These are phyloP conservation scores for Bubo scandiacus DNA, from an alignment of 2,113 vertebrate species.

Conservation along the genomic window DNA sequence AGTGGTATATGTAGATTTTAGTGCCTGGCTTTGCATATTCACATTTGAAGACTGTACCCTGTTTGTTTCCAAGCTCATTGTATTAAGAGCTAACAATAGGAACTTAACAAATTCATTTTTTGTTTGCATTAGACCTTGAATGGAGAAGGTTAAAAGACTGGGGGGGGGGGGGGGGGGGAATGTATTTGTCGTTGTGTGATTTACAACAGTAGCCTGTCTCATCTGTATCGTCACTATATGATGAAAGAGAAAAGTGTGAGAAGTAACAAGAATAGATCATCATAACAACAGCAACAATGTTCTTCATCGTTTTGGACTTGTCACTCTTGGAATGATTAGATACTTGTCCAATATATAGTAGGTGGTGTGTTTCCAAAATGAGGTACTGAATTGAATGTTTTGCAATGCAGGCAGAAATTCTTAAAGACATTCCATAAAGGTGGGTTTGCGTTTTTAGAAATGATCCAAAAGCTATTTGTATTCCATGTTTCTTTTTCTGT, in stretches of 20 bases:
- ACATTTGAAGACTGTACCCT: neutral
- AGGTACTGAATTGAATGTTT: neutral
- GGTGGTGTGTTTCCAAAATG: neutral
- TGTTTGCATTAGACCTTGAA: neutral
- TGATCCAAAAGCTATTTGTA: neutral
- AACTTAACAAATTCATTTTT: neutral
- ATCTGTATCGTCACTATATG: neutral
- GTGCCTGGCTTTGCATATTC: neutral
- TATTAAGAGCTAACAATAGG: neutral
- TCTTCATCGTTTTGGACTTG: constrained; percentile 1
- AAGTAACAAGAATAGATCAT: constrained; percentile 12
- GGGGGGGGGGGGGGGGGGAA: too few relatives aligned
- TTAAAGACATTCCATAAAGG: neutral
- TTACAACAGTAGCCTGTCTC: neutral
- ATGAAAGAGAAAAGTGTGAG: constrained; percentile 35
- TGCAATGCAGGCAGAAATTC: neutral
- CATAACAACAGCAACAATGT: neutral
- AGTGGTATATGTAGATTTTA: neutral
- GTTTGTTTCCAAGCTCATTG: neutral
- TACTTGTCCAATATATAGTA: neutral
- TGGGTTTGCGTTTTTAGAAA: neutral
- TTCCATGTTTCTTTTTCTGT: neutral
- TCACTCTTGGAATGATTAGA: neutral
- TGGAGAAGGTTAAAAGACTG: neutral
- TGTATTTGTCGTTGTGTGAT: neutral